These are phyloP conservation scores for Polypterus bichir DNA, from an alignment of 2,113 vertebrate species.

Conservation along the genomic window DNA sequence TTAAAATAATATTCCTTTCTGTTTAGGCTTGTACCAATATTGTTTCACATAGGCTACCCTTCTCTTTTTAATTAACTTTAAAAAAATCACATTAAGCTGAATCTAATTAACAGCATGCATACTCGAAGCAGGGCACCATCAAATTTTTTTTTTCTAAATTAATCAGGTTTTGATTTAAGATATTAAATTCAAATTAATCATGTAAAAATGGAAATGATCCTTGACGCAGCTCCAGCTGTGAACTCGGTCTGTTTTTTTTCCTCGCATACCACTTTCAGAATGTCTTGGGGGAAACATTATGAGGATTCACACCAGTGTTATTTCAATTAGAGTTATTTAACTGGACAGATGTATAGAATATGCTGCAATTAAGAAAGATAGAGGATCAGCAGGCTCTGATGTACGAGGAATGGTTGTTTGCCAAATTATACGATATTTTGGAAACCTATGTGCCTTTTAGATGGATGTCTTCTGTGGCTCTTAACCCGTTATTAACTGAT, in stretches of 20 bases:
- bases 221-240: constrained; percentile 77
- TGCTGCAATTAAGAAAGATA: constrained; percentile 60
- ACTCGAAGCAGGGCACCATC: constrained; percentile 84
- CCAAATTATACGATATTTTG: constrained; percentile 5
- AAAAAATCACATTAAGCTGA: constrained; percentile 71
- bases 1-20: constrained; percentile 22
- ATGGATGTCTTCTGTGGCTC: too few relatives aligned
- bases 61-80: constrained; percentile 72
- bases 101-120: constrained; percentile 86
- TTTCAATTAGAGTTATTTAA: constrained; percentile 83
- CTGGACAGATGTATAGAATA: constrained; percentile 75
- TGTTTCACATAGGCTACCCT: constrained; percentile 60
- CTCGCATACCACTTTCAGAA: constrained; percentile 59
- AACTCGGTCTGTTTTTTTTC: constrained; percentile 68
- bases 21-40: constrained; percentile 57
- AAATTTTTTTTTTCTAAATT: constrained; percentile 84
- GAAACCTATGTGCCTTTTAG: too few relatives aligned
- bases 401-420: constrained; percentile 9
- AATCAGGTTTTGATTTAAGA: constrained; percentile 95
- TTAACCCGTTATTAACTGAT: too few relatives aligned
- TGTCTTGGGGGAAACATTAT: constrained; percentile 63
- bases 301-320: constrained; percentile 66
- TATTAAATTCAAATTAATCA: constrained; percentile 97
- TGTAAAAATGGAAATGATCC: constrained; percentile 90
- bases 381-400: constrained; percentile 5